These are phyloP conservation scores for Cephus runcator DNA, from an alignment of 2,888 invertebrate genomes.

Conservation along the genomic window DNA sequence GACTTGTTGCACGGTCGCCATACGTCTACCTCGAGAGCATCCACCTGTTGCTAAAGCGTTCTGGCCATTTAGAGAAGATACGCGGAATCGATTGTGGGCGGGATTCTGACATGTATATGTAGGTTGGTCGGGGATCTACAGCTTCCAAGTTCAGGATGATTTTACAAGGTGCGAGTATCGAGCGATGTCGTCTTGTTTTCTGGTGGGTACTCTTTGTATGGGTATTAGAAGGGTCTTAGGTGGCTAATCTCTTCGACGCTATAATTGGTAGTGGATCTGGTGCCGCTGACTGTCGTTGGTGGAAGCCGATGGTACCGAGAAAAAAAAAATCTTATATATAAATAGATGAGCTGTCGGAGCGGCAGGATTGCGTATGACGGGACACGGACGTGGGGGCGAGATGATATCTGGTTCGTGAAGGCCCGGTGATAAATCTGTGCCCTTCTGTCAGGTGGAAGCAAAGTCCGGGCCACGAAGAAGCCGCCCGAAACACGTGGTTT, in stretches of 20 bases:
- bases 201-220: neutral
- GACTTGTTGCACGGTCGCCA: neutral
- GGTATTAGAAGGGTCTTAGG: neutral
- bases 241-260: neutral
- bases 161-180: neutral
- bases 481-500: slow-evolving; percentile 6
- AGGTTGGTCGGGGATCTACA: neutral
- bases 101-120: neutral
- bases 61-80: neutral
- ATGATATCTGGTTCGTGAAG: slow-evolving; percentile 60
- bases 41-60: neutral
- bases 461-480: slow-evolving; percentile 13
- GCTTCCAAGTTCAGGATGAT: neutral
- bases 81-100: neutral
- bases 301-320: slow-evolving; percentile 24
- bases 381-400: slow-evolving; percentile 48
- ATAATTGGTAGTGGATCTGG: neutral
- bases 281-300: neutral
- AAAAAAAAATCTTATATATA: slow-evolving; percentile 45
- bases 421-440: slow-evolving; percentile 61
- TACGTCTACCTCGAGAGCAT: neutral
- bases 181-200: neutral
- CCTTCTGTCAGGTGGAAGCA: slow-evolving; percentile 49
- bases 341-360: slow-evolving; percentile 52
- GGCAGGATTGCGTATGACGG: slow-evolving; percentile 49